Evolutionary conservation across 2,113 vertebrate species (phyloP).

Genomic region (Leucopsar rothschildi): DNA sequence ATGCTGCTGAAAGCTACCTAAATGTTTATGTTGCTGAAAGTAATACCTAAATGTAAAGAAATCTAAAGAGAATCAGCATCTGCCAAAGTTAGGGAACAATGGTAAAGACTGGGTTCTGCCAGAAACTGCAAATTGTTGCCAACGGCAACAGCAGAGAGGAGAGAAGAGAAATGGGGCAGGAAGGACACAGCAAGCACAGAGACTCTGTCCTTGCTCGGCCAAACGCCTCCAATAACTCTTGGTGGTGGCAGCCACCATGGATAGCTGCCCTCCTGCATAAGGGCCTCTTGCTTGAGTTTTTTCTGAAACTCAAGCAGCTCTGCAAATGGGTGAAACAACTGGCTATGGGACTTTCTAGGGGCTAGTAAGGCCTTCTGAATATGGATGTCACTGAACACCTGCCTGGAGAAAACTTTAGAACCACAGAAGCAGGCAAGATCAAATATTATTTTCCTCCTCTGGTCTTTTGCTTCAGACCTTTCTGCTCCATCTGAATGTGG

Average conservation of each 20-base stretch:
- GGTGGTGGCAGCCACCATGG: rapidly evolving
- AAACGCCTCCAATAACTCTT: background rate
- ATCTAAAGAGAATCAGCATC: background rate
- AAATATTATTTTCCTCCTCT: background rate
- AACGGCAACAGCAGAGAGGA: background rate
- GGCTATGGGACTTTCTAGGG: background rate
- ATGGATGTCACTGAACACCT: background rate
- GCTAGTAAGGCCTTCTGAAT: background rate
- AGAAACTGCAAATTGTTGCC: background rate
- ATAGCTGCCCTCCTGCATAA: background rate
- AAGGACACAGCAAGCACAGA: background rate
- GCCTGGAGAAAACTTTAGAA: background rate
- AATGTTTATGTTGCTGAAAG: background rate
- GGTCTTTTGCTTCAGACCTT: background rate
- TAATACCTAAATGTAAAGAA: background rate
- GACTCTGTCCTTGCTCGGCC: background rate
- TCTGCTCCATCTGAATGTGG: background rate
- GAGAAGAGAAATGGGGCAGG: background rate
- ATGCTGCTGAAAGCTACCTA: background rate
- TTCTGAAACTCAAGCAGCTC: background rate
- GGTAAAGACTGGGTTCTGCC: background rate
- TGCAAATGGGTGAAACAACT: background rate
- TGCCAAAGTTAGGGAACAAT: background rate
- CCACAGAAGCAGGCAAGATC: background rate
- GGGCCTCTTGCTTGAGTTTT: background rate